Base-by-base conservation (phyloP, 2,888 invertebrate genomes). In the Plebejus melissa region DNA sequence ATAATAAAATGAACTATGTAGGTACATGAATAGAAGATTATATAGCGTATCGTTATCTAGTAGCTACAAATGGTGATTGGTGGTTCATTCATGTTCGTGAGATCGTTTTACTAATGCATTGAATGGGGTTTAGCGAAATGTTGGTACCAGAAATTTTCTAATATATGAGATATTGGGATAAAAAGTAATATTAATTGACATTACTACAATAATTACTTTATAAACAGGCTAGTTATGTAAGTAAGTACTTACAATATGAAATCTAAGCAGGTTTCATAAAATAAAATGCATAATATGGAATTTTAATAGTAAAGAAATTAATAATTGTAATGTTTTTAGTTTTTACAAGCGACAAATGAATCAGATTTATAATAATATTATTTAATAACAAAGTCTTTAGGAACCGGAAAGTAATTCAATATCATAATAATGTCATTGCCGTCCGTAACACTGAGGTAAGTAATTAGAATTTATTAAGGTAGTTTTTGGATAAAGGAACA, bases 21-120 rank as follows among this genome's bases (percentile, higher is more conserved):
- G 22, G 22, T 22, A 46, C 9, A 46, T 11, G 9, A 46, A 46
- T 46, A 46, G 2, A 46, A 46, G 46, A 46, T 46, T 46, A 9
- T 46, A 58, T 22, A 58, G 13, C 22, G 2, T 22, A 41, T 41
- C 41, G 41, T 11, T 46, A 46, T 46, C 46, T 2, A 46, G 2
- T 60, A 60, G 22, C 28, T 60, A 60, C 60, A 16, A 11, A 22
- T 22, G 22, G 22, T 22, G 50, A 11, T 13, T 22, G 32, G 54
- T 54, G 50, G 46, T 46, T 71, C 71, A 71, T 46, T 71, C 50
- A 13, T 50, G 46, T 50, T 4, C 7, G 71, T 71, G 46, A 71
- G 41, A 71, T 71, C 71, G 71, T 71, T 46, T 71, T 6, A 22
- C 71, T 28, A 50, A 28, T 71, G 22, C 7, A 69, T 36, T 70